Conservation (phyloP, 1,140 invertebrate genomes). For the Penaeus japonicus region DNA sequence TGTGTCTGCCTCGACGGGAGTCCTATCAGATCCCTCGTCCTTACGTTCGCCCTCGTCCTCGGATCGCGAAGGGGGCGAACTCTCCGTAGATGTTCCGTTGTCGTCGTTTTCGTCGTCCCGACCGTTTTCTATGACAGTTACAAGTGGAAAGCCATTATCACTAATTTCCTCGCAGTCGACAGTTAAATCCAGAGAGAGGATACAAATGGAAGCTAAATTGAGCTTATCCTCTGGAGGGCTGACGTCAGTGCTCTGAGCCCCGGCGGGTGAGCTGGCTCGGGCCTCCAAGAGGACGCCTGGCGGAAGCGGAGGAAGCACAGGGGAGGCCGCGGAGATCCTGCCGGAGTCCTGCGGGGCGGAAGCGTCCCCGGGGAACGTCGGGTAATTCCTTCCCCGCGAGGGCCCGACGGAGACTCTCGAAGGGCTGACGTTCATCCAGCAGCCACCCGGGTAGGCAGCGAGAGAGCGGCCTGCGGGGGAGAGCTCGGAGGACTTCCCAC, state of each 20-base stretch:
- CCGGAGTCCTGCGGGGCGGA: no score
- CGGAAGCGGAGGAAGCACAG: conserved; percentile 35
- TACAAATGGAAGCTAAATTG: conserved; percentile 25
- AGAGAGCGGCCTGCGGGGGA: no score
- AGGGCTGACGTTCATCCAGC: no score
- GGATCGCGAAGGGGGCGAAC: no score
- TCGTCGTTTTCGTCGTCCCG: neutral
- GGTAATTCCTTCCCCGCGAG: no score
- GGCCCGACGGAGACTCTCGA: no score
- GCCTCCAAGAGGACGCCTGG: neutral
- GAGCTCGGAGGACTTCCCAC: no score
- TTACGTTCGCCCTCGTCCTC: no score
- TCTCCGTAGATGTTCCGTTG: neutral
- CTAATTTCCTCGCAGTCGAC: neutral
- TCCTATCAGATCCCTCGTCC: no score
- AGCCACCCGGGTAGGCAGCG: no score
- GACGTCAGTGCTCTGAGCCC: neutral
- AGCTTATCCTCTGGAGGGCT: neutral
- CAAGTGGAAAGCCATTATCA: neutral
- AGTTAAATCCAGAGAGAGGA: conserved; percentile 32
- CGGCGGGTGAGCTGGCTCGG: neutral
- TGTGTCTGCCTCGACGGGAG: neutral
- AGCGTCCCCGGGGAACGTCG: no score
- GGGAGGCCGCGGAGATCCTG: neutral
- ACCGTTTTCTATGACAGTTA: neutral